Evolutionary conservation across 2,113 vertebrate species (phyloP), one percentile per base, ranked within the genome.

Genomic region (Fulmarus glacialis): DNA sequence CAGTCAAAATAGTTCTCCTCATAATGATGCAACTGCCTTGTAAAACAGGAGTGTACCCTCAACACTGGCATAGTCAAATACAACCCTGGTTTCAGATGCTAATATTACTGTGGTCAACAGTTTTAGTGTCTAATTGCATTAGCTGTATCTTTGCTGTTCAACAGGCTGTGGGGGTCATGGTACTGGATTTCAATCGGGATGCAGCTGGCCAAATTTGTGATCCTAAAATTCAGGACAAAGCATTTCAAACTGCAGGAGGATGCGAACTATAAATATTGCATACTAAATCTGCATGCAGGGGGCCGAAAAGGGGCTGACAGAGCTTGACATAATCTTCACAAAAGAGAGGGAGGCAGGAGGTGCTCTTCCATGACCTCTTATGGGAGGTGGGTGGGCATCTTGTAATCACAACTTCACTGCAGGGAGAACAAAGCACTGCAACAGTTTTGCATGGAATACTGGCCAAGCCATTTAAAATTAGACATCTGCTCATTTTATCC

Each of bases 401-500:
- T n/a, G n/a, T 27, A 47, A 40, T 75, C 67, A 34, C 52, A 50
- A 15, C 82, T 23, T 23, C 6, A 42, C 82, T 81, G 87, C 71
- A 36, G 87, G 75, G 71, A 82, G 24, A 88, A 40, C 36, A 71
- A 45, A 87, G 84, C 83, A 7, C 82, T 43, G 64, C 64, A 50
- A 9, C 21, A 42, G 45, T 26, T 86, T 53, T 7, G 3, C 82
- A 32, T 3, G 53, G 66, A 89, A 47, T 34, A 7, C 52, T 58
- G 85, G 63, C 71, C 91, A 88, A 87, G 71, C 29, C 58, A 52
- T 66, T 78, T 50, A 48, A 87, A 87, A 91, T 60, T 17, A 64
- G 72, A 82, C 88, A 96, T 87, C 94, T 94, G 95, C 50, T 96
- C 47, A 9, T 82, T 74, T 79, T 24, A 73, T 45, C 58, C 89